Evolutionary conservation across 1,140 invertebrate genomes (phyloP), one percentile per base, ranked within the genome.

Genomic region (Cheumatopsyche charites): DNA sequence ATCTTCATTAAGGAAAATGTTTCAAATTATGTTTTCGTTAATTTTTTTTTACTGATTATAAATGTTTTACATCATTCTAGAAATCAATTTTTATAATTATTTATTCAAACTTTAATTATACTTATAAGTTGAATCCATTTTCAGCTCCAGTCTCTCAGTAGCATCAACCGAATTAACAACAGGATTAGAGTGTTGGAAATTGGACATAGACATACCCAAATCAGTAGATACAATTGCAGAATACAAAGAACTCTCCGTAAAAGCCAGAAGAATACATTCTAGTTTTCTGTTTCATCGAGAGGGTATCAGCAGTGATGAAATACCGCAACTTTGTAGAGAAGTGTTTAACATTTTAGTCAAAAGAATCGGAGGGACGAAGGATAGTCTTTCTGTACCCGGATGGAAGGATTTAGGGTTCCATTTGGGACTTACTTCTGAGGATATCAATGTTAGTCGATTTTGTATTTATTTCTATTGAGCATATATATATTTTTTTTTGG

Each of bases 281-380:
- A 81, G 79, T 72, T 75, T 82, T 62, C 65, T 85, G 7, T 84
- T 82, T 72, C 83, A 84, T 73, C 79, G 81, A 41, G 81, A 82
- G 21, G 72, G 49, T 26, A 67, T 70, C 13, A 25, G 42, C 13
- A 62, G 63, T 17, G 71, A 75, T 23, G 23, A 25, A 23, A 47
- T 70, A 47, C 29, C 69, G 5, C 49, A 73, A 65, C 36, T 71
- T 11, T 75, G 74, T 47, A 62, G 17, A 36, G 63, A 75, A 36
- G 65, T 75, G 1, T 75, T 62, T 45, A 41, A 26, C 0, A 70
- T 12, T n/a, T 45, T 75, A 12, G 72, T 73, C 1, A 65, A 42
- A 43, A 58, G 74, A 66, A 71, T 75, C 12, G 74, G 74, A 9
- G 74, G 68, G 19, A 73, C 72, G 26, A 41, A 58, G 47, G 58